These are phyloP conservation scores for Drosophila persimilis DNA, from an alignment of 1,140 invertebrate species.

Conservation along the genomic window DNA sequence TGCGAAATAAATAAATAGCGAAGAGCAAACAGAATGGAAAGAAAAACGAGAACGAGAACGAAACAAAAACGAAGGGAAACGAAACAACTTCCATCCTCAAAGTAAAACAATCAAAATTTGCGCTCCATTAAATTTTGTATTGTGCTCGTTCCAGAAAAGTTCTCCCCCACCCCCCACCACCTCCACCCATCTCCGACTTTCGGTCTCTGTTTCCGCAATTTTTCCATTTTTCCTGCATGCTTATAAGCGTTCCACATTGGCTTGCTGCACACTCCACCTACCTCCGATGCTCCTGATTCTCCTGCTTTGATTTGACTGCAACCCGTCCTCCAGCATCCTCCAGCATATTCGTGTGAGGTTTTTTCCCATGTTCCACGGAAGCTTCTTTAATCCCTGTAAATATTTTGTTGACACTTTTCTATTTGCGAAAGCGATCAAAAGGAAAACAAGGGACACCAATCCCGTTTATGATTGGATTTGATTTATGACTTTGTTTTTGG, in stretches of 20 bases:
- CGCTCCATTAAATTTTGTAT: constrained; percentile 77
- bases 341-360: constrained; percentile 1
- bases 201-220: constrained; percentile 13
- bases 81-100: constrained; percentile 43
- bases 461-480: constrained; percentile 51
- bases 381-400: constrained; percentile 31
- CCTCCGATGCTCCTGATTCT: constrained; percentile 15
- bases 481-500: constrained; percentile 58
- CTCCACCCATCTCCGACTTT: background rate
- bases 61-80: constrained; percentile 7
- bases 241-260: constrained; percentile 35
- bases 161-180: background rate
- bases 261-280: constrained; percentile 21
- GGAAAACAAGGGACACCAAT: constrained; percentile 40
- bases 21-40: constrained; percentile 50
- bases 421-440: constrained; percentile 44
- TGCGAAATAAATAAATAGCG: constrained; percentile 59
- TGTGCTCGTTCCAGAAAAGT: constrained; percentile 42
- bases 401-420: constrained; percentile 66
- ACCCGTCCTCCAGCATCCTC: background rate
- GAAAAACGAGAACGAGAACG: background rate
- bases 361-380: background rate
- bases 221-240: constrained; percentile 24
- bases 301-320: constrained; percentile 15
- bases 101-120: constrained; percentile 76